These are phyloP conservation scores for Chelmon rostratus DNA, from an alignment of 2,797 vertebrate genomes.

Conservation along the genomic window DNA sequence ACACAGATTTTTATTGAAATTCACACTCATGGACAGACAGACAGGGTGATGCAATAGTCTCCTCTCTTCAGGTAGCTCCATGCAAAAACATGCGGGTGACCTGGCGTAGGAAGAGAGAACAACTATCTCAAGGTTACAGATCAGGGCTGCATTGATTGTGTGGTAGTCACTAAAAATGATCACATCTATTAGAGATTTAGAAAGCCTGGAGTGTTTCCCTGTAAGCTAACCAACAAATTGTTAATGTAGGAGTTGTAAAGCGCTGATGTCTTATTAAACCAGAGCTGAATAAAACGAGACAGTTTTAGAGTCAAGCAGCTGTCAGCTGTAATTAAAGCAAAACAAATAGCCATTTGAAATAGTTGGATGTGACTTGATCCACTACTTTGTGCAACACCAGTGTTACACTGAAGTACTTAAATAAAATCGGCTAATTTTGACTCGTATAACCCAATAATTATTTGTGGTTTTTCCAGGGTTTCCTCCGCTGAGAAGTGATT, in stretches of 20 bases:
- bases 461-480: background rate
- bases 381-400: background rate
- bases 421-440: background rate
- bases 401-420: background rate
- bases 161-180: background rate
- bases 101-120: background rate
- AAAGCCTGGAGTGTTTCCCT: background rate
- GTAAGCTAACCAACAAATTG: background rate
- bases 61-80: background rate
- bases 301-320: background rate
- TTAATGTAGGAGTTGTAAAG: slow-evolving; percentile 5
- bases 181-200: background rate
- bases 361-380: slow-evolving; percentile 1
- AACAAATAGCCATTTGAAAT: background rate
- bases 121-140: background rate
- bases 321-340: slow-evolving; percentile 10
- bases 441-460: background rate
- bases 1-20: slow-evolving; percentile 20
- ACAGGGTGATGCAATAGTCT: background rate
- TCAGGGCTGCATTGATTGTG: background rate
- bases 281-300: slow-evolving; percentile 5
- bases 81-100: background rate
- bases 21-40: background rate
- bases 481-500: background rate
- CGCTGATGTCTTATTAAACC: slow-evolving; percentile 2